phyloP scores from a whole-genome alignment of 2,888 invertebrate genomes.

The Eupithecia centaureata region DNA sequence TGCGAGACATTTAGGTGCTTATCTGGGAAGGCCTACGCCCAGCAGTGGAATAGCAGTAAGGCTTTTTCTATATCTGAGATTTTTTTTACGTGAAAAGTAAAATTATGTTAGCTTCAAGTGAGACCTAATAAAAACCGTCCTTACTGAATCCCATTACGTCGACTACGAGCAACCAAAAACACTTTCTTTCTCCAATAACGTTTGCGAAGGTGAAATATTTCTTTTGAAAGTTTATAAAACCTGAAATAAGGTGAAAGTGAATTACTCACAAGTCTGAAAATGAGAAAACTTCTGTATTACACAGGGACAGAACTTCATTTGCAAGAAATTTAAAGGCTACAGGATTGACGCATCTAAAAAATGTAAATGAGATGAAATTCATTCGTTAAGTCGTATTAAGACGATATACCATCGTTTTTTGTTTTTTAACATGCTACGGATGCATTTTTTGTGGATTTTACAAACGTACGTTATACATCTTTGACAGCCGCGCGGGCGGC shows the following conservation, averaged over 20 bases:
- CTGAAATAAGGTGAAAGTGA: conserved; percentile 3
- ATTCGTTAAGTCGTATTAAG: not conserved
- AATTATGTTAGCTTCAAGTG: too few species aligned
- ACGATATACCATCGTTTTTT: too few species aligned
- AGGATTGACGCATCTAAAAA: not conserved
- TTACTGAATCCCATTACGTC: not conserved
- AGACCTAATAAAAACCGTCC: too few species aligned
- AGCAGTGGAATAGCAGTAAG: too few species aligned
- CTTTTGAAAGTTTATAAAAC: conserved; percentile 9
- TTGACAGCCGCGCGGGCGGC: too few species aligned
- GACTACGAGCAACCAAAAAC: not conserved
- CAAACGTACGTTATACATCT: too few species aligned
- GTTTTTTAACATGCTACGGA: too few species aligned
- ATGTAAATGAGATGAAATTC: not conserved
- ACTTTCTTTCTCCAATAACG: not conserved
- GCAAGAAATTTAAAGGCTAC: not conserved
- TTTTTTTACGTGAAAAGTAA: too few species aligned
- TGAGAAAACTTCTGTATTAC: conserved; percentile 26
- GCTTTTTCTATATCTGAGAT: too few species aligned
- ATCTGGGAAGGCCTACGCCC: too few species aligned
- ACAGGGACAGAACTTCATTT: not conserved
- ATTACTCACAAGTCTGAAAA: conserved; percentile 6
- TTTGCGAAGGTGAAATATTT: not conserved
- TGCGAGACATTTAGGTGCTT: too few species aligned
- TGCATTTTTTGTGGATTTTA: not conserved